These are phyloP conservation scores for Amia ocellicauda DNA, from an alignment of 2,113 vertebrate species.

Conservation along the genomic window DNA sequence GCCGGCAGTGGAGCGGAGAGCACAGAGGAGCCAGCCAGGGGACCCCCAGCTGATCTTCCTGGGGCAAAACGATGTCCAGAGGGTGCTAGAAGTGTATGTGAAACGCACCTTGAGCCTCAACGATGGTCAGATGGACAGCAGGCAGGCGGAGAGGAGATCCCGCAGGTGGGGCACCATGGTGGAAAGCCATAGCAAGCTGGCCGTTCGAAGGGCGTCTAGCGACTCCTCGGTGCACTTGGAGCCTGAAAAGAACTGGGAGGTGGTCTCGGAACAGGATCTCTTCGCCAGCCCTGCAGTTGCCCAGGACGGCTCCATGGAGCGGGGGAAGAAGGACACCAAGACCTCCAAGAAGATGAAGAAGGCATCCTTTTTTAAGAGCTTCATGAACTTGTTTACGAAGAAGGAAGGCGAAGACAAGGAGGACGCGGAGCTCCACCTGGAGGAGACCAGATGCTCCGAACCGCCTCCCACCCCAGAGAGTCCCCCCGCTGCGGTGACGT, in stretches of 20 bases:
- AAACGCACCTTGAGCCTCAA: conserved; percentile 67
- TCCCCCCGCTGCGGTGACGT: background rate
- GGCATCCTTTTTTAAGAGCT: conserved; percentile 55
- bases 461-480: background rate
- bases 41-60: conserved; percentile 42
- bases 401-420: conserved; percentile 62
- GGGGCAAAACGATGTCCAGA: conserved; percentile 50
- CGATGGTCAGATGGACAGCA: background rate
- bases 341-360: conserved; percentile 57
- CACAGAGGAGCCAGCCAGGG: background rate
- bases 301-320: background rate
- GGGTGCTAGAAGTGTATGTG: conserved; percentile 69
- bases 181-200: conserved; percentile 5
- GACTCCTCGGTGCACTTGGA: conserved; percentile 42
- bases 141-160: background rate
- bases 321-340: conserved; percentile 29
- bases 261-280: background rate
- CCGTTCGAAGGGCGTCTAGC: conserved; percentile 48
- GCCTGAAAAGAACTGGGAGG: background rate
- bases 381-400: conserved; percentile 63
- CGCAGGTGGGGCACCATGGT: conserved; percentile 36
- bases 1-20: background rate
- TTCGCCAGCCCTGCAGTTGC: background rate
- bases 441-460: background rate
- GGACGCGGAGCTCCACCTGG: conserved; percentile 33